Percentiles rank a stretch among this genome's conserved stretches.
phyloP scores from a whole-genome alignment of 2,113 vertebrate genomes.

The Vanacampus margaritifer region DNA sequence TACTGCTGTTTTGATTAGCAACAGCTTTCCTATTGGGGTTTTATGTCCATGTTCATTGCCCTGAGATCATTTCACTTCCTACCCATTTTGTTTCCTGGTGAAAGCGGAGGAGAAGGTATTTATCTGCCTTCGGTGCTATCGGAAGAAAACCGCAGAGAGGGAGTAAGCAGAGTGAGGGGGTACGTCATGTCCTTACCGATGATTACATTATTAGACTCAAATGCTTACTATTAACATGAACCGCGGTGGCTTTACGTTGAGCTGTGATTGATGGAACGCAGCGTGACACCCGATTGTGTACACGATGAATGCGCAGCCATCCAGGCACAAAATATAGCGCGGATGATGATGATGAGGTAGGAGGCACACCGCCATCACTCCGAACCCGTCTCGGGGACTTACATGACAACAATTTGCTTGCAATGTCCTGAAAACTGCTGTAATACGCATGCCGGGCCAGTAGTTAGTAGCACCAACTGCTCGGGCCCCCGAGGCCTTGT shows the following conservation, averaged over 20 bases:
- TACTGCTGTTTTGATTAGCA: too few relatives aligned
- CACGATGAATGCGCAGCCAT: slow-evolving; percentile 28
- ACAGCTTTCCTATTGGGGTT: too few relatives aligned
- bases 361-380: too few relatives aligned
- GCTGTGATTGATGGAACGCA: slow-evolving; percentile 45
- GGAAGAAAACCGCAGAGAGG: slow-evolving; percentile 31
- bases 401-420: neutral
- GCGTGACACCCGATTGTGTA: slow-evolving; percentile 22
- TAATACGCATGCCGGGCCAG: neutral
- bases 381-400: neutral
- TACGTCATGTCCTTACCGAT: slow-evolving; percentile 57
- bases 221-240: slow-evolving; percentile 58
- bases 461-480: neutral
- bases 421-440: neutral
- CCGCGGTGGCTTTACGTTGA: slow-evolving; percentile 49
- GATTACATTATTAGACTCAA: slow-evolving; percentile 54
- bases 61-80: too few relatives aligned
- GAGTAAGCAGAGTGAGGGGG: slow-evolving; percentile 20
- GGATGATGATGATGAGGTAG: too few relatives aligned
- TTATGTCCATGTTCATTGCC: too few relatives aligned
- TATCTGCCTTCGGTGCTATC: neutral
- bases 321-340: neutral
- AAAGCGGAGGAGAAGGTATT: too few relatives aligned
- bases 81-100: too few relatives aligned
- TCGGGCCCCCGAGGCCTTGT: too few relatives aligned